Conservation (phyloP, 2,888 invertebrate genomes). For the Argynnis bischoffii region DNA sequence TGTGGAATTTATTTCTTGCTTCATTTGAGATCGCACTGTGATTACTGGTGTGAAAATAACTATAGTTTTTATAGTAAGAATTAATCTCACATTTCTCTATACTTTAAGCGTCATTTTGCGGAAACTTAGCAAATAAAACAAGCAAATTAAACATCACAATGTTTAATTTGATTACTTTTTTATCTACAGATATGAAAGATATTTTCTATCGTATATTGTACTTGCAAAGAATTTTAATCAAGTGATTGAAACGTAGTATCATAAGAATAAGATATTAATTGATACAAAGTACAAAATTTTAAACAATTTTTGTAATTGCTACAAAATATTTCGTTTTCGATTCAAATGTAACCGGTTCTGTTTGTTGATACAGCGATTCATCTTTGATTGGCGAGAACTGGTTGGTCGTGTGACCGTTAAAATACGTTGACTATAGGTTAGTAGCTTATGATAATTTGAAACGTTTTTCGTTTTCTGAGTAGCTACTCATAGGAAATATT, state of each 20-base stretch:
- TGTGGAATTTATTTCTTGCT: conserved; percentile 32
- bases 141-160: too few relatives aligned
- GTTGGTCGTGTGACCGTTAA: conserved; percentile 65
- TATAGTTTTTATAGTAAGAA: conserved; percentile 14
- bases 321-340: background rate
- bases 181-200: conserved; percentile 9
- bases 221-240: background rate
- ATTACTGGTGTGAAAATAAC: conserved; percentile 19
- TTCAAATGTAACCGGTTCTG: conserved; percentile 38
- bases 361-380: conserved; percentile 40
- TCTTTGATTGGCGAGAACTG: conserved; percentile 48
- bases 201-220: conserved; percentile 10
- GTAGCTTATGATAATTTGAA: conserved; percentile 57
- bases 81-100: conserved; percentile 11
- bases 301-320: background rate
- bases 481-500: conserved; percentile 14
- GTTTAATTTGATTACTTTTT: conserved; percentile 3
- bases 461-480: conserved; percentile 48
- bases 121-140: background rate
- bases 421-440: conserved; percentile 54
- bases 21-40: conserved; percentile 29
- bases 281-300: background rate
- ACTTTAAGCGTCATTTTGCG: conserved; percentile 9
- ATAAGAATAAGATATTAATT: background rate
- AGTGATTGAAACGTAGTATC: too few relatives aligned